Base-by-base conservation (phyloP, 2,113 vertebrate genomes). In the Dolichallabes microphthalmus region DNA sequence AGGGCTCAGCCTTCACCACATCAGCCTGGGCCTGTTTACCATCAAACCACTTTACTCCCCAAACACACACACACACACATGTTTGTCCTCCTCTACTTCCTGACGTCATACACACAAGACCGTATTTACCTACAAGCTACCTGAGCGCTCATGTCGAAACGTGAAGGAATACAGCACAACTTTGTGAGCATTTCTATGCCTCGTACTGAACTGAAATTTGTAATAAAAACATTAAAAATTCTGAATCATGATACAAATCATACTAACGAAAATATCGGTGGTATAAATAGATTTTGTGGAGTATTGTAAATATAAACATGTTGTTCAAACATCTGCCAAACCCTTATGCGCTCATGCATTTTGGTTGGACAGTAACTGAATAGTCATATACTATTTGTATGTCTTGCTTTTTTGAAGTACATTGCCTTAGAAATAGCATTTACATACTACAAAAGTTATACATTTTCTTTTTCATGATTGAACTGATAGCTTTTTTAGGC, bases 1-100 rank as follows among this genome's bases (percentile, higher is more conserved):
- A 98, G 96, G 96, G 91, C 91, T 91, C 87, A 58, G 83, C 61
- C 81, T 86, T 86, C 87, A 89, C 89, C 89, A 87, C 89, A 88
- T 83, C 76, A 78, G 82, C 89, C 53, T 83, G 63, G 78, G 82
- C 77, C 86, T 68, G 76, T 82, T 87, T 87, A 89, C 68, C 81
- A 86, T 83, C 85, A 82, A 80, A 85, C 71, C 85, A 75, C 85
- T 82, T 68, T 71, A 80, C 87, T 89, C 87, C 76, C 75, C 80
- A 58, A 68, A 86, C 74, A 86, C 81, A 80, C 71, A 83, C 53
- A 86, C 74, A 86, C 81, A 80, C 77, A 83, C 53, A 61, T 35
- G 22, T 80, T 68, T 75, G 66, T 55, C 53, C 83, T 57, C 58
- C 52, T 68, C 64, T 39, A 69, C 82, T 22, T 73, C n/a, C 73